Evolutionary conservation across 2,113 vertebrate species (phyloP).

Genomic region (Oncorhynchus masou): DNA sequence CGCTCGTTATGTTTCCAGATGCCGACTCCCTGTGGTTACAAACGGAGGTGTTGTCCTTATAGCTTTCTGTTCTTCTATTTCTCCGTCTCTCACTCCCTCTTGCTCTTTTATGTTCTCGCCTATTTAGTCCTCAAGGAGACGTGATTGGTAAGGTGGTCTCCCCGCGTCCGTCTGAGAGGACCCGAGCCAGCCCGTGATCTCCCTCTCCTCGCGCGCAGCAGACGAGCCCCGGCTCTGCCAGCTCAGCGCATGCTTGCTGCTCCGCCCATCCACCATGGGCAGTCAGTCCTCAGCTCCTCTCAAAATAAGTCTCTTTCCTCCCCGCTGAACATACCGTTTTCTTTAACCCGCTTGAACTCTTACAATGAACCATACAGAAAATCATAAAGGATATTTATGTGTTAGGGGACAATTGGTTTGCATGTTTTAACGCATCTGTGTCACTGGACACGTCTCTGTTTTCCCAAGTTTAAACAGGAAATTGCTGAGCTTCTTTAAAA

Average conservation of each 20-base stretch:
- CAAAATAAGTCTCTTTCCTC: conserved; percentile 16
- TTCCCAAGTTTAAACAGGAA: no score
- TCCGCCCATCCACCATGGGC: conserved; percentile 71
- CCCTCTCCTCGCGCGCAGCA: conserved; percentile 53
- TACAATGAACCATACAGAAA: no score
- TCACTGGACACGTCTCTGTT: no score
- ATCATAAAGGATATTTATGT: no score
- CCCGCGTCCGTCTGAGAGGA: conserved; percentile 67
- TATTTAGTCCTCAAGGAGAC: conserved; percentile 51
- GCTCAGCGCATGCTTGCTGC: conserved; percentile 78
- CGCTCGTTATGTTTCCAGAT: conserved; percentile 65
- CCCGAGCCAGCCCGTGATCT: conserved; percentile 73
- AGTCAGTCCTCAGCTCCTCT: conserved; percentile 63
- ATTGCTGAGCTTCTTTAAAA: no score
- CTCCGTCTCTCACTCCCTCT: conserved; percentile 28
- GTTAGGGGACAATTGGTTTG: no score
- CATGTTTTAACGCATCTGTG: no score
- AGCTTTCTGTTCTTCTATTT: conserved; percentile 14
- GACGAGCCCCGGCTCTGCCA: conserved; percentile 75
- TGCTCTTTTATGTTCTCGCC: conserved; percentile 5
- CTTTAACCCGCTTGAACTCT: no score
- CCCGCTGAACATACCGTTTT: no score
- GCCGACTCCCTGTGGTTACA: conserved; percentile 30
- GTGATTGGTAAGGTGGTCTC: conserved; percentile 59
- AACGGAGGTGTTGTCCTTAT: conserved; percentile 27